Conservation (phyloP, 2,797 vertebrate genomes). For the Paedocypris micromegethes region DNA sequence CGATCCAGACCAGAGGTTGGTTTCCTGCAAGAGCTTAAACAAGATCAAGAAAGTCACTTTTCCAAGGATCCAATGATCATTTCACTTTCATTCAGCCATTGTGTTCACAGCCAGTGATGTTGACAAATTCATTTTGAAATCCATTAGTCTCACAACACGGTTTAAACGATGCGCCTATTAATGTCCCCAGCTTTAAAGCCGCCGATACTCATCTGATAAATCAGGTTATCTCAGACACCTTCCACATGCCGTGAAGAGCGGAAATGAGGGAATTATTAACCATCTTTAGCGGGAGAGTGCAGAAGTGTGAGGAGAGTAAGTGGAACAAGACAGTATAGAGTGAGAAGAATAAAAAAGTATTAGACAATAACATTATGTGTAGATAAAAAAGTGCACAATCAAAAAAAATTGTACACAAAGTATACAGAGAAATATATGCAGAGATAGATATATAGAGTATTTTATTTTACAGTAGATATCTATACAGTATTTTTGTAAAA, state of each 20-base stretch:
- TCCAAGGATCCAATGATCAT: constrained; percentile 44
- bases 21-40: background rate
- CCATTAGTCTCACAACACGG: constrained; percentile 71
- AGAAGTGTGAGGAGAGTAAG: background rate
- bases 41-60: background rate
- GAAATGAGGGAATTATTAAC: constrained; percentile 77
- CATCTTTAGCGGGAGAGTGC: constrained; percentile 49
- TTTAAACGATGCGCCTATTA: constrained; percentile 73
- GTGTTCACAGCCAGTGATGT: constrained; percentile 65
- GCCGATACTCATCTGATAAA: constrained; percentile 74
- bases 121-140: constrained; percentile 77
- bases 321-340: background rate
- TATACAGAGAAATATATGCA: too few species aligned
- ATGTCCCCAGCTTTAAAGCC: constrained; percentile 70
- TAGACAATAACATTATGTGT: constrained; percentile 21
- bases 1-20: constrained; percentile 10
- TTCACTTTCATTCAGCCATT: constrained; percentile 66
- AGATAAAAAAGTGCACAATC: too few species aligned
- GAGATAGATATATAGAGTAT: too few species aligned
- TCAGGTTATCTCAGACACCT: constrained; percentile 74
- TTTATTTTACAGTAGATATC: too few species aligned
- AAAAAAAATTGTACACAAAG: too few species aligned
- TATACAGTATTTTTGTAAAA: too few species aligned
- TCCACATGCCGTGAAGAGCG: constrained; percentile 66
- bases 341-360: constrained; percentile 14